Evolutionary conservation across 2,797 vertebrate genomes (phyloP).

Genomic region (Gadopsis marmoratus): DNA sequence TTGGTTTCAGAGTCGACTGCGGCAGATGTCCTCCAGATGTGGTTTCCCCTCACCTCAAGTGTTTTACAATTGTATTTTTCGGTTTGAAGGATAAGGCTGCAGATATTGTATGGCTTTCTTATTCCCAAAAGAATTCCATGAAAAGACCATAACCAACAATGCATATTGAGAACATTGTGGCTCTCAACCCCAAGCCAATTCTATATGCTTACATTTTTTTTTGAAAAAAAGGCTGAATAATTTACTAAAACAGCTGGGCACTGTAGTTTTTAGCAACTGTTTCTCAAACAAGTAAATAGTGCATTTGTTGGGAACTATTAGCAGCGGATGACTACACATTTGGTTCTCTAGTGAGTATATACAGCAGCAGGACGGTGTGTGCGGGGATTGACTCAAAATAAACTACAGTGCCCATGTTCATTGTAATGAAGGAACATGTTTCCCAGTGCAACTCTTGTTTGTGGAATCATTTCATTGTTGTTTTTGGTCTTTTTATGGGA

Average conservation of each 20-base stretch:
- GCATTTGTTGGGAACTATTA: neutral
- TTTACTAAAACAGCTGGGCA: neutral
- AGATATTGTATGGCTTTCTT: conserved; percentile 28
- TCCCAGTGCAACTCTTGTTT: neutral
- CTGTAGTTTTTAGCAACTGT: conserved; percentile 9
- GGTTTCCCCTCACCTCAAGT: conserved; percentile 36
- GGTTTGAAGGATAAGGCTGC: conserved; percentile 20
- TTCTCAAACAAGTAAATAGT: neutral
- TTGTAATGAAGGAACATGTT: conserved; percentile 10
- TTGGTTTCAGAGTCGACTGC: conserved; percentile 53
- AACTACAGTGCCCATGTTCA: neutral
- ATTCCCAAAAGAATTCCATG: conserved; percentile 30
- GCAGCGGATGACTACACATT: neutral
- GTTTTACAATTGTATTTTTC: conserved; percentile 51
- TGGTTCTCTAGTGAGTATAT: neutral
- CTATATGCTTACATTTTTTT: neutral
- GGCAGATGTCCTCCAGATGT: conserved; percentile 53
- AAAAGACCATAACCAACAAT: conserved; percentile 28
- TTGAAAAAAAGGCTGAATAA: neutral
- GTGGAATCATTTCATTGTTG: neutral
- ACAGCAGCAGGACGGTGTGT: neutral
- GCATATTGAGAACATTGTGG: neutral
- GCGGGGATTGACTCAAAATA: neutral
- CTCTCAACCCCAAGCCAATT: neutral
- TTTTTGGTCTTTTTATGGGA: conserved; percentile 31